Evolutionary conservation across 2,113 vertebrate genomes (phyloP).

Genomic region (crab-eating macaque (Macaca fascicularis)): T2T-MFA8v1.1 NC_088385.1:21758501-21759000

Average conservation of each 20-base stretch:
- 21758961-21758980: neutral
- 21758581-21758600: neutral
- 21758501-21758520: neutral
- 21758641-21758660: neutral
- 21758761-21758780: neutral
- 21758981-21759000: neutral
- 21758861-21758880: neutral
- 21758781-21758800: neutral
- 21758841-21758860: neutral
- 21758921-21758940: neutral
- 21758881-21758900: neutral
- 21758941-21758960: neutral
- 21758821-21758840: neutral
- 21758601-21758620: conserved; percentile 26
- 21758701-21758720: neutral
- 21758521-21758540: neutral
- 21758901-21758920: neutral
- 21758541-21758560: neutral
- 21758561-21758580: neutral
- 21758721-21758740: neutral
- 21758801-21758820: neutral
- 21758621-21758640: neutral
- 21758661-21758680: neutral
- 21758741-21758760: neutral
- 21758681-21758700: neutral